Percentiles rank a stretch among this genome's conserved stretches.
These are phyloP conservation scores for Gyps fulvus DNA, from an alignment of 2,113 vertebrate genomes.

Conservation along the genomic window DNA sequence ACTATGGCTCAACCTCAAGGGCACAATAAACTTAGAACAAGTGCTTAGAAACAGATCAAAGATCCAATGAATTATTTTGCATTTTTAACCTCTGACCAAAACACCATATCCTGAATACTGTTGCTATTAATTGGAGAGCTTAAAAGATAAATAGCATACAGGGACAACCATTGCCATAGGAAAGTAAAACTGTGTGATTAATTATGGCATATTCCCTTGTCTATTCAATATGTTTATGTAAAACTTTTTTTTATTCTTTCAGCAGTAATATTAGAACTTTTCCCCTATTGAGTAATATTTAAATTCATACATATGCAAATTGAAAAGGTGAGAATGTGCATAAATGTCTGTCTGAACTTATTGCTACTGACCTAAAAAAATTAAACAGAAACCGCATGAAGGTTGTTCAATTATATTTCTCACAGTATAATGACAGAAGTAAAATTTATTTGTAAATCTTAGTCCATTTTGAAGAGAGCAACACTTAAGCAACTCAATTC, in stretches of 20 bases:
- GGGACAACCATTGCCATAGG: slow-evolving; percentile 46
- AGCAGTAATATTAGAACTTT: slow-evolving; percentile 36
- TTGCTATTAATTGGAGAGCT: slow-evolving; percentile 59
- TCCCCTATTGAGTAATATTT: neutral
- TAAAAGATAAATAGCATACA: slow-evolving; percentile 60
- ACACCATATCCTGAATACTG: slow-evolving; percentile 48
- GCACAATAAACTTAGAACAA: slow-evolving; percentile 62
- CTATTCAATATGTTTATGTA: slow-evolving; percentile 44
- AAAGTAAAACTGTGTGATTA: slow-evolving; percentile 49
- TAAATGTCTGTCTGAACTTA: neutral
- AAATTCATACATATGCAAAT: neutral
- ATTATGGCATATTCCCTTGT: slow-evolving; percentile 44
- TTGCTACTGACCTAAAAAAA: neutral
- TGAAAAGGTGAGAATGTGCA: neutral
- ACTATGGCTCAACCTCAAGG: slow-evolving; percentile 38
- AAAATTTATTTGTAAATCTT: neutral
- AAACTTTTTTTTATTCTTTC: slow-evolving; percentile 26
- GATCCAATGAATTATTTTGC: slow-evolving; percentile 66
- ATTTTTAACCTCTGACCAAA: slow-evolving; percentile 73
- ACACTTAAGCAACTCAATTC: neutral
- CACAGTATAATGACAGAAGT: neutral
- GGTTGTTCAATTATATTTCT: neutral
- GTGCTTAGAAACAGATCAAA: slow-evolving; percentile 64
- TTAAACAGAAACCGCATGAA: neutral
- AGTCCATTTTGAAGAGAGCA: neutral